phyloP scores from a whole-genome alignment of 2,797 vertebrate genomes.

The Esox masquinongy region DNA sequence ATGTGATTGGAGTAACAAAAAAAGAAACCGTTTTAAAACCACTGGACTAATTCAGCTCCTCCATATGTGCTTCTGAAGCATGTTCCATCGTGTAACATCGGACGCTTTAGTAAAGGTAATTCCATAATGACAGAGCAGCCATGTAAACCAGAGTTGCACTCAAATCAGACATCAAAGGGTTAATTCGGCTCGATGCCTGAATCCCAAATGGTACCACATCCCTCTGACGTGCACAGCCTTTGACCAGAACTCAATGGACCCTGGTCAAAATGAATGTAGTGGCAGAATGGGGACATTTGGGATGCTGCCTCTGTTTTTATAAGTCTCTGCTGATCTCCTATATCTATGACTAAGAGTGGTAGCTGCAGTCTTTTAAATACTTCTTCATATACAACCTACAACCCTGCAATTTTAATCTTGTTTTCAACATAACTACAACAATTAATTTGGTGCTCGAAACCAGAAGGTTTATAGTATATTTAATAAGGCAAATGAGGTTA shows the following conservation, averaged over 20 bases:
- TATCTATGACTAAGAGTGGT: neutral
- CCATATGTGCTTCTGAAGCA: neutral
- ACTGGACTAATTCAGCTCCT: neutral
- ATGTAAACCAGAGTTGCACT: neutral
- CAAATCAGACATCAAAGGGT: neutral
- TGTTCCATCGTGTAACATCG: neutral
- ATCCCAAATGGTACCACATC: neutral
- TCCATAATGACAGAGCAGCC: neutral
- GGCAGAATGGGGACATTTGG: neutral
- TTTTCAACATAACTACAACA: too few species aligned
- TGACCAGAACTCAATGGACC: neutral
- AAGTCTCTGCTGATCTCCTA: neutral
- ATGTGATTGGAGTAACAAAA: neutral
- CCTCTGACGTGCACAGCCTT: neutral
- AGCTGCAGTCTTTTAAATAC: too few species aligned
- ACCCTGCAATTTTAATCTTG: too few species aligned
- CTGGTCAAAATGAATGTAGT: neutral
- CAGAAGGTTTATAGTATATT: too few species aligned
- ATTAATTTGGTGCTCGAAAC: too few species aligned
- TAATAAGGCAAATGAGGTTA: too few species aligned
- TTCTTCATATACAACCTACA: too few species aligned
- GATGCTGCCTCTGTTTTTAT: neutral
- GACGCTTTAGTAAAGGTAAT: neutral
- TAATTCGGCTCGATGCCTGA: neutral
- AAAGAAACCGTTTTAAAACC: neutral